phyloP scores from a whole-genome alignment of 2,888 invertebrate genomes.

The Hirtodrosophila duncani region DNA sequence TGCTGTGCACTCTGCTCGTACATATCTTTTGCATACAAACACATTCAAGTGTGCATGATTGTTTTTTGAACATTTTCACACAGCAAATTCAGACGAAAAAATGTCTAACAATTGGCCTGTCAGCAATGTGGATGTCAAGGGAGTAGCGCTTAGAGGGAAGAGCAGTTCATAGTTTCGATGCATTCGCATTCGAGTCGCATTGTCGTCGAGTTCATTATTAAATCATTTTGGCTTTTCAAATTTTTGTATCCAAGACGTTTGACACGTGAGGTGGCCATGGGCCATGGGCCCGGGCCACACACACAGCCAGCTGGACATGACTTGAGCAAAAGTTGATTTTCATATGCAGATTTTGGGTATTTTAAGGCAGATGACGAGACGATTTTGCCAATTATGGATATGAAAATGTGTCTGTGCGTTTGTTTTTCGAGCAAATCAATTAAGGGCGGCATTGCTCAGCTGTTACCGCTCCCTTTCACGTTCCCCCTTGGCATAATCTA shows the following conservation, averaged over 20 bases:
- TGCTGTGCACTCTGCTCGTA: conserved; percentile 13
- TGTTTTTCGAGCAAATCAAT: conserved; percentile 43
- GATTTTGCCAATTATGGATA: conserved; percentile 43
- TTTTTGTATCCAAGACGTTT: conserved; percentile 21
- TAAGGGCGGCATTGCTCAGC: conserved; percentile 45
- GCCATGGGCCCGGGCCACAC: neutral
- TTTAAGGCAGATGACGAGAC: conserved; percentile 24
- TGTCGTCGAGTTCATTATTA: conserved; percentile 65
- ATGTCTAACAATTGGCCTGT: conserved; percentile 57
- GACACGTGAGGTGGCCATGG: conserved; percentile 64
- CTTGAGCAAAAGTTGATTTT: conserved; percentile 38
- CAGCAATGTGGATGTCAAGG: conserved; percentile 62
- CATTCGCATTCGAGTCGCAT: conserved; percentile 30
- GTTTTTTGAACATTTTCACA: conserved; percentile 29
- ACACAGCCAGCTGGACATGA: conserved; percentile 58
- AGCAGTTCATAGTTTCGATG: conserved; percentile 45
- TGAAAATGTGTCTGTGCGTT: conserved; percentile 7
- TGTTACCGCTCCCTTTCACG: conserved; percentile 25
- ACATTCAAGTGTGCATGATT: conserved; percentile 17
- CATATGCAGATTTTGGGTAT: conserved; percentile 55
- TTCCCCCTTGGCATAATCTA: conserved; percentile 45
- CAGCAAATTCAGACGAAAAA: conserved; percentile 51
- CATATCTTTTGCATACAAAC: conserved; percentile 59
- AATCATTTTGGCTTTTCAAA: conserved; percentile 50
- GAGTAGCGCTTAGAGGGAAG: conserved; percentile 44